Conservation (phyloP, 1,140 invertebrate species). For the Dreissena polymorpha region DNA sequence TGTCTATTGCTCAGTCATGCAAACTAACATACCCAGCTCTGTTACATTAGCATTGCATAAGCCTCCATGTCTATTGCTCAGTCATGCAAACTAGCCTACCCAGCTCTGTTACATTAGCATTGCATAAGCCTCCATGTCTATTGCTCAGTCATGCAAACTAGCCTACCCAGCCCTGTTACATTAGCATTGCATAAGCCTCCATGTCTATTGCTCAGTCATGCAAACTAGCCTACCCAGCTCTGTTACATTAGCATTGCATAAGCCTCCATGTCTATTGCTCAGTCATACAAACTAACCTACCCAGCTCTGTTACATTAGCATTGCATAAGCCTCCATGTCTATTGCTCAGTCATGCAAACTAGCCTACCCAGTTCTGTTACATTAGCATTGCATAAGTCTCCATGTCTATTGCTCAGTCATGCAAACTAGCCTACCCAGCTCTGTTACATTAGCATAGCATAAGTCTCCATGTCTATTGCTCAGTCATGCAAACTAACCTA, state of each 20-base stretch:
- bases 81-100: slow-evolving; percentile 74
- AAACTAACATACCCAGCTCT: slow-evolving; percentile 82
- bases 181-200: not conserved
- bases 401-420: not conserved
- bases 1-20: not conserved
- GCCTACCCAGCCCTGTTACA: slow-evolving; percentile 85
- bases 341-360: not conserved
- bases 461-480: not conserved
- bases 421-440: slow-evolving; percentile 82
- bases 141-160: not conserved
- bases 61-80: not conserved
- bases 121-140: not conserved
- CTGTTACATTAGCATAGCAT: too few species aligned
- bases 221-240: slow-evolving; percentile 82
- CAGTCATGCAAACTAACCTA: slow-evolving; percentile 41
- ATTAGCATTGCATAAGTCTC: not conserved
- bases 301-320: slow-evolving; percentile 84
- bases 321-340: not conserved
- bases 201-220: not conserved
- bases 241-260: too few species aligned
- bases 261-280: not conserved
- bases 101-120: slow-evolving; percentile 82
- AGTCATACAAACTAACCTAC: slow-evolving; percentile 52
- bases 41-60: too few species aligned
- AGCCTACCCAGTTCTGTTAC: slow-evolving; percentile 84